A percentile compares a stretch with the other conserved stretches of the same genome.
Conservation (phyloP, 2,113 vertebrate species). For the Gracilinanus agilis region DNA sequence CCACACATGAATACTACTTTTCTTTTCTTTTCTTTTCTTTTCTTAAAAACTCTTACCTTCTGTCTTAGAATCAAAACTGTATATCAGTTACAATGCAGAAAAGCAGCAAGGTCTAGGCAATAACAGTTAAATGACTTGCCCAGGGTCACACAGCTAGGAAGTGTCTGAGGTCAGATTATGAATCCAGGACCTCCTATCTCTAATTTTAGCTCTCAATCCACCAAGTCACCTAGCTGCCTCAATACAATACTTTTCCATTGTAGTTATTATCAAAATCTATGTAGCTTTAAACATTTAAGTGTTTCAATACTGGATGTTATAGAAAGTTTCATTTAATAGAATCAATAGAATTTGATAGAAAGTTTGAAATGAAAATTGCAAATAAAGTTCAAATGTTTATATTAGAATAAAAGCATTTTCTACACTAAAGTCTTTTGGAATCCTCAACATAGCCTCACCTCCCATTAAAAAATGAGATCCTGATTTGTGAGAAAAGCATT, state of each 20-base stretch:
- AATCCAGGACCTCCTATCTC: too few relatives aligned
- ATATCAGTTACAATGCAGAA: too few relatives aligned
- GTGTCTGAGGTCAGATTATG: too few relatives aligned
- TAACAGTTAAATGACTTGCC: too few relatives aligned
- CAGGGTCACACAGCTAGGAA: too few relatives aligned
- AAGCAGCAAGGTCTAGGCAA: too few relatives aligned
- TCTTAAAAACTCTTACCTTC: too few relatives aligned
- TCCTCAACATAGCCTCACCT: not conserved
- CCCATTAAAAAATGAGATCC: conserved; percentile 8
- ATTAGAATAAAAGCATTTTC: conserved; percentile 21
- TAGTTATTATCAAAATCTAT: not conserved
- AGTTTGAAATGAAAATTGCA: not conserved
- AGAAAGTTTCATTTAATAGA: not conserved
- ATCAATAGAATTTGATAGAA: too few relatives aligned
- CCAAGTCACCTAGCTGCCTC: too few relatives aligned
- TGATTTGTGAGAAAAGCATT: conserved; percentile 38
- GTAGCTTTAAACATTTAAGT: not conserved
- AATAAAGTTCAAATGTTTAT: not conserved
- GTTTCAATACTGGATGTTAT: not conserved
- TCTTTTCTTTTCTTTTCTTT: not conserved
- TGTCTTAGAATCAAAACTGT: too few relatives aligned
- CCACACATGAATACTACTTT: not conserved
- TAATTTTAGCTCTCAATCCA: too few relatives aligned
- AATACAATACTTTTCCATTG: not conserved
- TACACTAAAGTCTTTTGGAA: conserved; percentile 15